These are phyloP conservation scores for Hydrochoerus hydrochaeris DNA, from an alignment of 2,113 vertebrate genomes.

Conservation along the genomic window DNA sequence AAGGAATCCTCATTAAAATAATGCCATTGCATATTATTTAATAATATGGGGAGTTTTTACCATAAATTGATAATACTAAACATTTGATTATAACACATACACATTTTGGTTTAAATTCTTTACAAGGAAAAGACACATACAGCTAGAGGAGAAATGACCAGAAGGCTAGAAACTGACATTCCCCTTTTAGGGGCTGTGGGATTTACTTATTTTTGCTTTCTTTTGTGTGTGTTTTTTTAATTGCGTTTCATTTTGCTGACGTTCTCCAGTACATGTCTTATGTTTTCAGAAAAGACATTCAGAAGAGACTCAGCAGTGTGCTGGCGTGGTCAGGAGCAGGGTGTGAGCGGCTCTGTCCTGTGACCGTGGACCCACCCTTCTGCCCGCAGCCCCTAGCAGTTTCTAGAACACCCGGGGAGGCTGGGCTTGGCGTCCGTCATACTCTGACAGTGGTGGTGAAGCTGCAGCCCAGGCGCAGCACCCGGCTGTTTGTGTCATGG, in stretches of 20 bases:
- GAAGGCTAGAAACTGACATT: background rate
- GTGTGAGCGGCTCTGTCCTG: rapidly evolving
- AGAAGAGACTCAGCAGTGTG: background rate
- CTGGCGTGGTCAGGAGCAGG: background rate
- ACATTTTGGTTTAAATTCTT: background rate
- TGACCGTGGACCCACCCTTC: too few species aligned
- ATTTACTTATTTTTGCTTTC: background rate
- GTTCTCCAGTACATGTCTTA: background rate
- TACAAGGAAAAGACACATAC: background rate
- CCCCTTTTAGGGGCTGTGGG: rapidly evolving
- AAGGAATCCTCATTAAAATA: background rate
- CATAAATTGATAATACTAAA: background rate
- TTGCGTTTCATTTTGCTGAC: background rate
- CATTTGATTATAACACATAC: background rate
- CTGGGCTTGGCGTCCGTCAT: background rate
- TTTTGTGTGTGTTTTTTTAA: background rate
- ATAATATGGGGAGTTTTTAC: background rate
- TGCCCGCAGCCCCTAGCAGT: too few species aligned
- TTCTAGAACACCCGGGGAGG: background rate
- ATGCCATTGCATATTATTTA: background rate
- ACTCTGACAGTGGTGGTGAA: background rate
- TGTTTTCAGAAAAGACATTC: background rate
- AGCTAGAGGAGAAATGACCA: background rate
- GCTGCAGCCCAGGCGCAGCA: background rate
- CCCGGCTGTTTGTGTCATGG: background rate